These are phyloP conservation scores for Bothrops jararaca DNA, from an alignment of 2,113 vertebrate genomes.

Conservation along the genomic window DNA sequence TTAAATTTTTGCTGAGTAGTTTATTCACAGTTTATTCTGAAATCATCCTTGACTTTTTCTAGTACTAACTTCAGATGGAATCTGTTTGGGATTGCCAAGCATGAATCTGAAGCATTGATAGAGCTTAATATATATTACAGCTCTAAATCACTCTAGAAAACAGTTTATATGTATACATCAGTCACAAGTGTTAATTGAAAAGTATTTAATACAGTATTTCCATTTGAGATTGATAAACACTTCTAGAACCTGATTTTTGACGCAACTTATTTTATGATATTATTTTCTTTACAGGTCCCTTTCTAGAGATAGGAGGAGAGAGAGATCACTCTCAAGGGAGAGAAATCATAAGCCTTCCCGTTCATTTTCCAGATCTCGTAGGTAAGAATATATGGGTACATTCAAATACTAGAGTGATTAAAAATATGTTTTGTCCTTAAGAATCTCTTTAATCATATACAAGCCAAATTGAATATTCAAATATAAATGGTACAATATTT, in stretches of 20 bases:
- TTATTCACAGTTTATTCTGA: neutral
- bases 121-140: neutral
- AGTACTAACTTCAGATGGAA: neutral
- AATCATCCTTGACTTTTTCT: neutral
- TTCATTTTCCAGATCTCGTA: conserved; percentile 93
- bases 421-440: neutral
- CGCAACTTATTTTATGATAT: neutral
- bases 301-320: conserved; percentile 92
- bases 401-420: neutral
- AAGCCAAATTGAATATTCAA: neutral
- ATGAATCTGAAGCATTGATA: neutral
- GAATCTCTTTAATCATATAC: neutral
- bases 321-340: conserved; percentile 90
- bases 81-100: neutral
- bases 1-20: neutral
- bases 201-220: neutral
- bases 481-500: neutral
- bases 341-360: conserved; percentile 92
- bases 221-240: neutral
- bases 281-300: conserved; percentile 77
- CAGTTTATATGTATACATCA: neutral
- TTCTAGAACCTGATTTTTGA: neutral
- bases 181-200: neutral
- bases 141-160: neutral
- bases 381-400: conserved; percentile 66